Evolutionary conservation across 2,888 invertebrate species (phyloP).

Genomic region (Pheosia tremula): DNA sequence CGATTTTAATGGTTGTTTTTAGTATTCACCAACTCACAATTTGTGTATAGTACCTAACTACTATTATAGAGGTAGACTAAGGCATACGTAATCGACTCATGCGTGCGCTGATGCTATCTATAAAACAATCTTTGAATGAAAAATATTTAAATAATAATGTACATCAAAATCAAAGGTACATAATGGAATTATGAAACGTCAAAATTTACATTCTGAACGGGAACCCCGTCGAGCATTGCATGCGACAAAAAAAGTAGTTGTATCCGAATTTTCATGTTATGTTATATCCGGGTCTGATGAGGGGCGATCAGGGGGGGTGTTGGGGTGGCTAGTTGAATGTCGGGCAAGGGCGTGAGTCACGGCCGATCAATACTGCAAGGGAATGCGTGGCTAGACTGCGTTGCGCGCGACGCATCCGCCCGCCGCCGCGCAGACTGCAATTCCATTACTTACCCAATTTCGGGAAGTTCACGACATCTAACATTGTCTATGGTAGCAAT

Average conservation of each 20-base stretch:
- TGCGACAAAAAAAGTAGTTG: constrained; percentile 15
- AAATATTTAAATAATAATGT: too few relatives aligned
- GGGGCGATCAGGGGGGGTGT: constrained; percentile 46
- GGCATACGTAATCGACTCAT: too few relatives aligned
- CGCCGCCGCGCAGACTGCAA: constrained; percentile 21
- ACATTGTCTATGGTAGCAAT: too few relatives aligned
- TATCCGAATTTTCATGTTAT: constrained; percentile 31
- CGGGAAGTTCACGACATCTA: constrained; percentile 19
- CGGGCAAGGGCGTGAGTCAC: constrained; percentile 84
- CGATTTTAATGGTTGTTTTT: too few relatives aligned
- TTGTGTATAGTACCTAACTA: too few relatives aligned
- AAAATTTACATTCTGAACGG: neutral
- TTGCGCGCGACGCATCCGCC: constrained; percentile 34
- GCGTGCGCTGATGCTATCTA: too few relatives aligned
- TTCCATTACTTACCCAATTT: constrained; percentile 34
- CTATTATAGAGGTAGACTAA: too few relatives aligned
- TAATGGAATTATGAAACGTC: too few relatives aligned
- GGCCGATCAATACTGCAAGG: constrained; percentile 82
- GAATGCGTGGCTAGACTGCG: constrained; percentile 58
- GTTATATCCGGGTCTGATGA: constrained; percentile 48
- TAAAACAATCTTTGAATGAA: too few relatives aligned
- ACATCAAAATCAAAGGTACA: too few relatives aligned
- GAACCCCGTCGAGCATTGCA: constrained; percentile 14
- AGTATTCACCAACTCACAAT: too few relatives aligned
- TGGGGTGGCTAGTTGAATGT: constrained; percentile 73